phyloP scores from a whole-genome alignment of 1,140 invertebrate species.

The Medauroidea extradentata region DNA sequence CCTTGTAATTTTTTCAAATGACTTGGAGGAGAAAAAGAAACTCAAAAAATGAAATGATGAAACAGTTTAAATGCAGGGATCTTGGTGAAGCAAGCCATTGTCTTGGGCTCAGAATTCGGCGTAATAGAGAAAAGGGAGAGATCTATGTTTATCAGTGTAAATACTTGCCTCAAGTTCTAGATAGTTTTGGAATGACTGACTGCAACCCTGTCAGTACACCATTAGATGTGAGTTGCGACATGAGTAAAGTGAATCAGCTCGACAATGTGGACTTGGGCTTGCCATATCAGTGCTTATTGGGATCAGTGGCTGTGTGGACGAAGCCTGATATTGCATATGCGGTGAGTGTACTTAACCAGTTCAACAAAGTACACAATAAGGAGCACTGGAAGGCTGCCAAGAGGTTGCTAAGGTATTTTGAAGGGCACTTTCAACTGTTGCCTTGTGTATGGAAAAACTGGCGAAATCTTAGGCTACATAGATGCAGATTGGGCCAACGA shows the following conservation, averaged over 20 bases:
- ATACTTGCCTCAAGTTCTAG: constrained; percentile 26
- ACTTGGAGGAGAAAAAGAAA: constrained; percentile 9
- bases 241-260: constrained; percentile 13
- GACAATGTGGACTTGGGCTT: too few species aligned
- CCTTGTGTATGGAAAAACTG: constrained; percentile 22
- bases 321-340: constrained; percentile 46
- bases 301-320: constrained; percentile 36
- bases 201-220: constrained; percentile 28
- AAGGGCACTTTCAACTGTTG: constrained; percentile 31
- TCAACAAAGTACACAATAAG: constrained; percentile 34
- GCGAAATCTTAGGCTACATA: constrained; percentile 11
- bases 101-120: constrained; percentile 23
- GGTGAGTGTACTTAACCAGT: constrained; percentile 43
- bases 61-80: constrained; percentile 27
- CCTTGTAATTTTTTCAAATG: constrained; percentile 34
- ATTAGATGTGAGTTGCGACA: constrained; percentile 20
- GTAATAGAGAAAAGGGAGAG: constrained; percentile 13
- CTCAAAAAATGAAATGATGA: constrained; percentile 20
- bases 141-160: constrained; percentile 18
- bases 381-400: constrained; percentile 43
- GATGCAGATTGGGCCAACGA: constrained; percentile 36
- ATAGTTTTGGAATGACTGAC: constrained; percentile 33
- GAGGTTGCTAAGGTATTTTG: constrained; percentile 42
- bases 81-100: constrained; percentile 21
- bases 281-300: constrained; percentile 34